Conservation (phyloP, 1,140 invertebrate species). For the Panagrolaimus sp. region DNA sequence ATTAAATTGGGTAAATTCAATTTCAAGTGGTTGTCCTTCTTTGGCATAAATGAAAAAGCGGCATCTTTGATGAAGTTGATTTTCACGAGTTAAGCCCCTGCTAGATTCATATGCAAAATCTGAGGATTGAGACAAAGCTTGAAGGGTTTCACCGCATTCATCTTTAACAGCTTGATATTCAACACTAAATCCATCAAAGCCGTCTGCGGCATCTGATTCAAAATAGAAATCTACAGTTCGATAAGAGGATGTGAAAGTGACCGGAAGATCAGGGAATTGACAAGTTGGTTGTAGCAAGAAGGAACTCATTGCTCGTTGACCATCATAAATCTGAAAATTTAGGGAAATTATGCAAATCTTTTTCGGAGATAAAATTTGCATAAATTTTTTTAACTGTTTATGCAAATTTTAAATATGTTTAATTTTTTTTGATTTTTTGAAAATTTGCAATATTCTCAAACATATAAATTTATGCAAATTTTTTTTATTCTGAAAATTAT, state of each 20-base stretch:
- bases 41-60: slow-evolving; percentile 43
- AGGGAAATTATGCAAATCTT: neutral
- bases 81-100: slow-evolving; percentile 42
- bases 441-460: no score
- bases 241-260: slow-evolving; percentile 28
- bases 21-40: slow-evolving; percentile 40
- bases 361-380: no score
- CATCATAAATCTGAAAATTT: slow-evolving; percentile 53
- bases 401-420: no score
- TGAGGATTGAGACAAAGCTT: slow-evolving; percentile 14
- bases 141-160: slow-evolving; percentile 38
- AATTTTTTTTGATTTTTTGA: no score
- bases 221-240: slow-evolving; percentile 43
- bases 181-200: slow-evolving; percentile 39
- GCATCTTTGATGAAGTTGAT: slow-evolving; percentile 48
- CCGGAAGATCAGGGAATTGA: slow-evolving; percentile 28
- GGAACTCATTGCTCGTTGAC: slow-evolving; percentile 48
- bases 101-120: slow-evolving; percentile 39
- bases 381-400: no score
- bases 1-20: slow-evolving; percentile 50
- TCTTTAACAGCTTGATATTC: slow-evolving; percentile 31
- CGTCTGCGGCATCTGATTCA: slow-evolving; percentile 41
- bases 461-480: no score
- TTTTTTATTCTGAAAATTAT: no score
- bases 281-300: slow-evolving; percentile 38